phyloP scores from a whole-genome alignment of 1,140 invertebrate genomes.

The Drosophila parvula region DNA sequence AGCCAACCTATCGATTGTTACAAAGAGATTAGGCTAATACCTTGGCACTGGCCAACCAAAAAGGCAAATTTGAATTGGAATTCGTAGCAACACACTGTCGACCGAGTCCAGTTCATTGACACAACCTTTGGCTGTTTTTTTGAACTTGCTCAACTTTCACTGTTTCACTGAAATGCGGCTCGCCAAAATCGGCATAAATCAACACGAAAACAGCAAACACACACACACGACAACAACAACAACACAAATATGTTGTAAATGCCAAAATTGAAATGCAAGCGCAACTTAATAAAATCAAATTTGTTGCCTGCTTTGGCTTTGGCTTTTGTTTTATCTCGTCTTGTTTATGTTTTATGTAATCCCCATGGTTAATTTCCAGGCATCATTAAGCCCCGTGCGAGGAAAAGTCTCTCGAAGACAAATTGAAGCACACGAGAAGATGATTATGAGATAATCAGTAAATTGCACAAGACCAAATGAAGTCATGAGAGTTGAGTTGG shows the following conservation, averaged over 20 bases:
- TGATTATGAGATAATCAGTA: constrained; percentile 77
- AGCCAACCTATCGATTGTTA: constrained; percentile 13
- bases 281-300: constrained; percentile 61
- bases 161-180: constrained; percentile 69
- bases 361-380: constrained; percentile 62
- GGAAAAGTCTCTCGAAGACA: constrained; percentile 46
- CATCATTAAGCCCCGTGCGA: constrained; percentile 63
- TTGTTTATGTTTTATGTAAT: constrained; percentile 59
- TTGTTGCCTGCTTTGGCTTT: constrained; percentile 45
- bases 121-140: constrained; percentile 51
- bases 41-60: constrained; percentile 6
- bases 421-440: constrained; percentile 63
- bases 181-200: constrained; percentile 64
- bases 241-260: constrained; percentile 60
- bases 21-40: constrained; percentile 21
- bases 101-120: constrained; percentile 55
- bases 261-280: constrained; percentile 64
- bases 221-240: constrained; percentile 11
- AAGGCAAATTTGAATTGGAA: constrained; percentile 9
- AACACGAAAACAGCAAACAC: constrained; percentile 29
- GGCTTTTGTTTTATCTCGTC: constrained; percentile 32
- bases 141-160: constrained; percentile 68
- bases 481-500: constrained; percentile 39
- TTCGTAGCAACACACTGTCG: constrained; percentile 1
- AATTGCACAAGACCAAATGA: constrained; percentile 66